A percentile compares a stretch with the other conserved stretches of the same genome.
Conservation (phyloP, 2,797 vertebrate genomes). For the Eurystomus glaucurus region DNA sequence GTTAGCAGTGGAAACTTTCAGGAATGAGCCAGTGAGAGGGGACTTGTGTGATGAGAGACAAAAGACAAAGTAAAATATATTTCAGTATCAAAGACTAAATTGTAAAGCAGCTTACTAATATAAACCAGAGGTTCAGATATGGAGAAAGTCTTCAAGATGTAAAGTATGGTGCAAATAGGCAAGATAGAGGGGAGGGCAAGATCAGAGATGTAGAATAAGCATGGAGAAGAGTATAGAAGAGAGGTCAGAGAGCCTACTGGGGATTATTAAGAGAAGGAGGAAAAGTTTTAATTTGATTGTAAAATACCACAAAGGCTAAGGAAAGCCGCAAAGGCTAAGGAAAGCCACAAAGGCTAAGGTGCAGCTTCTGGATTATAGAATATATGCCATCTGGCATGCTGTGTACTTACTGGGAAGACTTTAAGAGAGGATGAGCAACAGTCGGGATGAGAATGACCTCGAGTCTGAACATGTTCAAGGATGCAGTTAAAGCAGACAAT, state of each 20-base stretch:
- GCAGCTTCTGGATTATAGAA: not conserved
- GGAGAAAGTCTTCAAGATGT: not conserved
- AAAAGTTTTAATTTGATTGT: constrained; percentile 30
- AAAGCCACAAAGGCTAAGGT: not conserved
- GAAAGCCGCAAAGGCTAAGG: not conserved
- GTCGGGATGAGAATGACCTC: not conserved
- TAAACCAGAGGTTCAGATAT: not conserved
- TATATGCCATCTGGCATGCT: fast-evolving
- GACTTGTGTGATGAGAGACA: not conserved
- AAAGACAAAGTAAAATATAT: not conserved
- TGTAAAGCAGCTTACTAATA: not conserved
- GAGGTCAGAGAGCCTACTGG: not conserved
- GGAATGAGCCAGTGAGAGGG: not conserved
- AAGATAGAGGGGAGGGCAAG: not conserved
- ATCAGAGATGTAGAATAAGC: not conserved
- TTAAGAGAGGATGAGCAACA: not conserved
- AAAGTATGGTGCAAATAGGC: not conserved
- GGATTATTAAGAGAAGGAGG: not conserved
- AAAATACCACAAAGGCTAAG: not conserved
- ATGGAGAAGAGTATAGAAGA: not conserved
- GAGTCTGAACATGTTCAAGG: not conserved
- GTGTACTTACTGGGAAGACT: not conserved
- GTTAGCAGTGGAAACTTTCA: not conserved
- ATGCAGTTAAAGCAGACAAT: not conserved
- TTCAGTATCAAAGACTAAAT: not conserved